These are phyloP conservation scores for Fragum sueziense DNA, from an alignment of 2,888 invertebrate species.

Conservation along the genomic window DNA sequence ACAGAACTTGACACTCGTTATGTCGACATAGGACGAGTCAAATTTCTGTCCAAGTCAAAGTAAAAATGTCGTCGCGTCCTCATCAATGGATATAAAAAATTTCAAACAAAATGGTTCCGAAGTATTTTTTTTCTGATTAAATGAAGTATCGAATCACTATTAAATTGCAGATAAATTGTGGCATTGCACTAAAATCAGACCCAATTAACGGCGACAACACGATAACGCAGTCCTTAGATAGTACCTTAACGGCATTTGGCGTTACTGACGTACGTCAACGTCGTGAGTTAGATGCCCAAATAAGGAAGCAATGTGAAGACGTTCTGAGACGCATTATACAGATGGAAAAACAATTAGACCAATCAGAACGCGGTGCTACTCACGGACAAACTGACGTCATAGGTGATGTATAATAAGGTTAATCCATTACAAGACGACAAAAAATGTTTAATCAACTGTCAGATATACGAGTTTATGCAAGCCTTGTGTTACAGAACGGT, in stretches of 20 bases:
- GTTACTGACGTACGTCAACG: constrained; percentile 28
- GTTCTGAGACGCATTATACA: constrained; percentile 53
- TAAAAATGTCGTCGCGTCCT: no score
- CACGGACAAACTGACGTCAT: constrained; percentile 66
- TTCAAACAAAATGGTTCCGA: no score
- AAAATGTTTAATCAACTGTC: constrained; percentile 65
- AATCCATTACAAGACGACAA: no score
- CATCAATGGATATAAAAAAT: no score
- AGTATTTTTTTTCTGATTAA: no score
- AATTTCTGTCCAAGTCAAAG: no score
- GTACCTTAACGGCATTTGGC: constrained; percentile 57
- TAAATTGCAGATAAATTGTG: constrained; percentile 52
- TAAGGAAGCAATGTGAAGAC: constrained; percentile 40
- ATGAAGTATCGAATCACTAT: no score
- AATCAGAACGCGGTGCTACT: constrained; percentile 46
- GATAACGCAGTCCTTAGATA: constrained; percentile 53
- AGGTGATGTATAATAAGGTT: no score
- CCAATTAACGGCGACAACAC: constrained; percentile 66
- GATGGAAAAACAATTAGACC: constrained; percentile 49
- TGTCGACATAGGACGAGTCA: no score
- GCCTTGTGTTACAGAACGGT: not conserved
- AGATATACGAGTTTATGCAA: constrained; percentile 50
- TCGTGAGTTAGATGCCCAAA: constrained; percentile 15
- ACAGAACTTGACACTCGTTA: no score
- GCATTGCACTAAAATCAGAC: constrained; percentile 39